Evolutionary conservation across 2,797 vertebrate species (phyloP).

Genomic region (Lagocephalus sceleratus): DNA sequence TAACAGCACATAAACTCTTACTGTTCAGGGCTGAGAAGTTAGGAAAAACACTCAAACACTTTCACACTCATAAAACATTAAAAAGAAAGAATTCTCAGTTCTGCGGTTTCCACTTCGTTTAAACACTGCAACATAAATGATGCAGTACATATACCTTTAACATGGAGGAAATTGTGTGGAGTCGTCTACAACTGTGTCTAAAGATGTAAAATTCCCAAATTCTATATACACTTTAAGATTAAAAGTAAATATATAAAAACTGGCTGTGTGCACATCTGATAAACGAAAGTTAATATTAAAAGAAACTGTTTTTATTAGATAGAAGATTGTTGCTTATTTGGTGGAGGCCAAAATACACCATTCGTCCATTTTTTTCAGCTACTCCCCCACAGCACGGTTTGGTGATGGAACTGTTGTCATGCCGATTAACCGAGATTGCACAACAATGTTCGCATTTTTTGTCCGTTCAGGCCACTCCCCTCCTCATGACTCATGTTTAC

Average conservation of each 20-base stretch:
- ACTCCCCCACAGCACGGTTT: neutral
- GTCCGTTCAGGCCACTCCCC: constrained; percentile 22
- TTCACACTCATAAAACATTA: neutral
- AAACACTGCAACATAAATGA: neutral
- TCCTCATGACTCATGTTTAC: constrained; percentile 63
- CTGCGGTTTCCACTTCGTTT: neutral
- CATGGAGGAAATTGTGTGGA: neutral
- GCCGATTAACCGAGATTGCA: constrained; percentile 20
- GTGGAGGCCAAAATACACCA: no score
- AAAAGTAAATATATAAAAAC: no score
- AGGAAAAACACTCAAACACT: neutral
- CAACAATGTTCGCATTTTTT: constrained; percentile 37
- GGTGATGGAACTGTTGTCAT: neutral
- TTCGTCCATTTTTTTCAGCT: neutral
- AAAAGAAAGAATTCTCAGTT: neutral
- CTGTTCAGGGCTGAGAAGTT: constrained; percentile 79
- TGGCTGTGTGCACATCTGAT: no score
- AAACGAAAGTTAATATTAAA: no score
- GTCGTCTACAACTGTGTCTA: neutral
- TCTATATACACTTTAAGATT: no score
- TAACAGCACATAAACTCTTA: constrained; percentile 91
- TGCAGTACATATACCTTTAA: neutral
- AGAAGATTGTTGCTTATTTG: no score
- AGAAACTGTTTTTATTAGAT: no score
- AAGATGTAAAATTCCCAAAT: neutral